These are phyloP conservation scores for Syngnathus rostellatus DNA, from an alignment of 2,797 vertebrate species.

Conservation along the genomic window DNA sequence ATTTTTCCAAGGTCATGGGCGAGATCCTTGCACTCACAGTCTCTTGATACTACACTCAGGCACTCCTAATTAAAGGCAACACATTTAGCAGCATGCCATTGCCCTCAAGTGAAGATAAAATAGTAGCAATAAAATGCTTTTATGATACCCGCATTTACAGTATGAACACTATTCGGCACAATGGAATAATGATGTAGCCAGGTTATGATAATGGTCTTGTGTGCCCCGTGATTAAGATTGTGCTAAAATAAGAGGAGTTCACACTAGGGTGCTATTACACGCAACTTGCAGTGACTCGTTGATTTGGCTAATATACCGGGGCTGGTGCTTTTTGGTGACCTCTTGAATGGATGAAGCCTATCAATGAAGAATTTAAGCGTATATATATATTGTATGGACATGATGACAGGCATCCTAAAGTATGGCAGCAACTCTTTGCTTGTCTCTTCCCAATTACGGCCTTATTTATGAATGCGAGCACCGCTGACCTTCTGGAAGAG, in stretches of 20 bases:
- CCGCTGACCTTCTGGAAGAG: conserved; percentile 62
- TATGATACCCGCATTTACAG: conserved; percentile 2
- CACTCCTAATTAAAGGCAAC: conserved; percentile 7
- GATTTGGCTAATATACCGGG: background rate
- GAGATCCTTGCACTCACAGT: background rate
- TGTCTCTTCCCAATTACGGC: conserved; percentile 42
- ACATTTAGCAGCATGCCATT: conserved; percentile 4
- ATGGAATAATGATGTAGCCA: conserved; percentile 8
- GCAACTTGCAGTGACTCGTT: background rate
- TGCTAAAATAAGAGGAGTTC: background rate
- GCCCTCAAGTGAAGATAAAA: conserved; percentile 2
- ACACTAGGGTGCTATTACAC: background rate
- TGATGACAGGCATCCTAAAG: background rate
- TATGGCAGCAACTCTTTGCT: conserved; percentile 38
- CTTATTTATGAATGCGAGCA: conserved; percentile 69
- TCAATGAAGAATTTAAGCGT: background rate
- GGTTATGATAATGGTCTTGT: conserved; percentile 2
- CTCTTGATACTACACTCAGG: background rate
- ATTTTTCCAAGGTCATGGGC: conserved; percentile 18
- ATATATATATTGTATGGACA: background rate
- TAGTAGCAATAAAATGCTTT: background rate
- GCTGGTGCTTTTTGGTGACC: background rate
- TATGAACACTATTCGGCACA: background rate
- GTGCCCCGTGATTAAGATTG: conserved; percentile 1
- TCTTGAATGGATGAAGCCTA: background rate